A percentile compares a stretch with the other conserved stretches of the same genome.
Conservation (phyloP, 2,113 vertebrate species). For the Cyphomyrus plagiostoma region DNA sequence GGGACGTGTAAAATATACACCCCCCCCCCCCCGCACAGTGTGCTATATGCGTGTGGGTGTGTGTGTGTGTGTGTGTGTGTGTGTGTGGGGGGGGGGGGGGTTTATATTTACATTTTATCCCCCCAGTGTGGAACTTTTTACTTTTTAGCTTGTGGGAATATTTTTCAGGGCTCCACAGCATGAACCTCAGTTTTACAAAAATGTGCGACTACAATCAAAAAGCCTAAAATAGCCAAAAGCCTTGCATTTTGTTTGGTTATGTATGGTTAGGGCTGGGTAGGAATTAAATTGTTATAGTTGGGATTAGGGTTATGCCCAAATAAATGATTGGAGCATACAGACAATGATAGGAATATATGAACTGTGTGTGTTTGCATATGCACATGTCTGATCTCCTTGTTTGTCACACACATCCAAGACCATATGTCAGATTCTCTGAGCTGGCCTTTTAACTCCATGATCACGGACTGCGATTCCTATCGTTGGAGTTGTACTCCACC, state of each 20-base stretch:
- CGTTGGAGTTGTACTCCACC: too few species aligned
- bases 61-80: too few species aligned
- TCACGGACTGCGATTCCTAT: background rate
- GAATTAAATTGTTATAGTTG: background rate
- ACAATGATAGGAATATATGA: background rate
- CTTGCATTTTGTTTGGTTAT: background rate
- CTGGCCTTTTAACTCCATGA: background rate
- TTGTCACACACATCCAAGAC: background rate
- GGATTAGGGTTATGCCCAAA: background rate
- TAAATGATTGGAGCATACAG: background rate
- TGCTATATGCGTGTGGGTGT: too few species aligned
- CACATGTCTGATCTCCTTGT: background rate
- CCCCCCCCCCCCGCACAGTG: too few species aligned
- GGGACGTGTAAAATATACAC: too few species aligned
- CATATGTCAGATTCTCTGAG: background rate
- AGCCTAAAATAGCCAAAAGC: background rate
- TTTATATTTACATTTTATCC: too few species aligned
- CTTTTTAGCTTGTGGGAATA: too few species aligned
- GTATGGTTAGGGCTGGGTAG: background rate
- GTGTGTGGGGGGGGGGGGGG: too few species aligned
- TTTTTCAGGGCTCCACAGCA: background rate
- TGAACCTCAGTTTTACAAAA: background rate
- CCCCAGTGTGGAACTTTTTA: background rate
- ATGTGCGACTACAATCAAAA: background rate
- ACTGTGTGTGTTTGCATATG: background rate